Base-by-base conservation (phyloP, 2,888 invertebrate species). In the Clunio marinus region DNA sequence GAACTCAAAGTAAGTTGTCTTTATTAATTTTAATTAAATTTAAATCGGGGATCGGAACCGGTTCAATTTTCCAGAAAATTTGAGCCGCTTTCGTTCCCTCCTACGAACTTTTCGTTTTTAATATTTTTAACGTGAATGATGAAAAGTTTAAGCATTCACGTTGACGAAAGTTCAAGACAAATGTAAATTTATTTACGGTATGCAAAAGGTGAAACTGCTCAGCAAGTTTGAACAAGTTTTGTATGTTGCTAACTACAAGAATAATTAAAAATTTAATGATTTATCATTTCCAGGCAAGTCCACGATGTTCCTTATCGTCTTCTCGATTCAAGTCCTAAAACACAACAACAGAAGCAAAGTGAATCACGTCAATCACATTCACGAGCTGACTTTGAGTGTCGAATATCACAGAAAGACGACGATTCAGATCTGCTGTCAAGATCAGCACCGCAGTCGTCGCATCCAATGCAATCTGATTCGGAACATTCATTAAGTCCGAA, bases 271-370 rank as follows among this genome's bases (percentile, higher is more conserved):
- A 8, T 8, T 10, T 8, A 55, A 4, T 58, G 7, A 58, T 24
- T 58, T 55, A 17, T 8, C 27, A 58, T 15, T 7, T 51, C 20
- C 20, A 74, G 75, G 1, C 78, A 78, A 73, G 78, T 77, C 15
- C 69, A 70, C 71, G 89, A 89, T 73, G 91, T 92, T 13, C 92
- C 92, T 0, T 93, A 92, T 75, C 86, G 91, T 1, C 84, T 91
- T 37, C 80, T 93, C 66, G 83, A 91, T 4, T 91, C 92, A 73
- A 86, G 86, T 74, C 81, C 82, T 0, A 76, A 77, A 45, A 78
- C 71, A 70, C 80, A 77, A 41, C 73, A 78, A 22, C n/a, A n/a
- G n/a, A 58, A 67, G 13, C 15, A n/a, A 3, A 15, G 15, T 24
- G 57, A 58, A 10, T 4, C 24, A 1, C 57, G 37, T 2, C 57